These are phyloP conservation scores for Drosophila eohydei DNA, from an alignment of 2,888 invertebrate genomes.

Conservation along the genomic window DNA sequence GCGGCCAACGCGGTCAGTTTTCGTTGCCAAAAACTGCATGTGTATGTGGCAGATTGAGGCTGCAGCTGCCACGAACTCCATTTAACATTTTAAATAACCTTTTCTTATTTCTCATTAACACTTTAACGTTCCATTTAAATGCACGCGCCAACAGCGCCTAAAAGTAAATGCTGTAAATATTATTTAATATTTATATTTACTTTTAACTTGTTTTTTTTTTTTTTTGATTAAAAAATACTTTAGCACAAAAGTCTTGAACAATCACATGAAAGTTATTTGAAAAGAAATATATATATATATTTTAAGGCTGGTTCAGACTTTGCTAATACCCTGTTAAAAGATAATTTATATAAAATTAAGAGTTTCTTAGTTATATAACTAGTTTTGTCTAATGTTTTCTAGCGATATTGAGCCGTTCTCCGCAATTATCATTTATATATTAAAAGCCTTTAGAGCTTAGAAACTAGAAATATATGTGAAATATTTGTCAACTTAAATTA, in stretches of 20 bases:
- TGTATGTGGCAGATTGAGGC: constrained; percentile 53
- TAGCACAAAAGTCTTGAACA: neutral
- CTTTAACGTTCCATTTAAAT: constrained; percentile 60
- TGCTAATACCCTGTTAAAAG: constrained; percentile 3
- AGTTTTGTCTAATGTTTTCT: too few species aligned
- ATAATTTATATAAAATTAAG: neutral
- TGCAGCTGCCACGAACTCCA: constrained; percentile 37
- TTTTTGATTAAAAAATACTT: neutral
- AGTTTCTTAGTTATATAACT: too few species aligned
- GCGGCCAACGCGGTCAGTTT: constrained; percentile 74
- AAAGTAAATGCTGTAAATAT: constrained; percentile 8
- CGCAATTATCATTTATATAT: too few species aligned
- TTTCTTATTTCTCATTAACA: constrained; percentile 63
- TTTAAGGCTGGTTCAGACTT: neutral
- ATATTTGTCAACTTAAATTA: too few species aligned
- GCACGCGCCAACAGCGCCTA: constrained; percentile 16
- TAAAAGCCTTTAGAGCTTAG: too few species aligned
- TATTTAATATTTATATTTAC: neutral
- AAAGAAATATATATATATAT: neutral
- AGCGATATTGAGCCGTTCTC: too few species aligned
- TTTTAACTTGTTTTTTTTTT: neutral
- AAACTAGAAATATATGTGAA: too few species aligned
- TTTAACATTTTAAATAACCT: constrained; percentile 1
- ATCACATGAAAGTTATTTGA: constrained; percentile 1
- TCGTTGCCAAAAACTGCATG: constrained; percentile 48